Percentiles rank a stretch among this genome's conserved stretches.
Evolutionary conservation across 2,113 vertebrate species (phyloP).

Genomic region (Pterophyllum scalare): DNA sequence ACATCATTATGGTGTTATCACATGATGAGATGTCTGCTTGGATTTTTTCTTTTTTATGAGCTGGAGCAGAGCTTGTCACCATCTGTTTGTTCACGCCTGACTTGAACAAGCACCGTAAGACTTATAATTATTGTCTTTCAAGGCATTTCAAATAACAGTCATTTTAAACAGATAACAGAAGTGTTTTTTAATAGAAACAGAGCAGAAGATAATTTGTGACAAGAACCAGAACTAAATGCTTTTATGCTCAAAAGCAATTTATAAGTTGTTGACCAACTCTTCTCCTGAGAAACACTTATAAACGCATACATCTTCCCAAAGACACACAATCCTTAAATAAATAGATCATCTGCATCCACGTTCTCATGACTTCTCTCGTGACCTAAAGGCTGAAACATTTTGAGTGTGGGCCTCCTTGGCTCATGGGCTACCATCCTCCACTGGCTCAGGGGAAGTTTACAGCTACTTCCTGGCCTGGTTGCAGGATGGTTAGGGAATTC

Average conservation of each 20-base stretch:
- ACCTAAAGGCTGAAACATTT: slow-evolving; percentile 43
- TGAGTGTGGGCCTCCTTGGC: slow-evolving; percentile 29
- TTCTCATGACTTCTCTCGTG: slow-evolving; percentile 69
- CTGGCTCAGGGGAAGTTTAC: slow-evolving; percentile 49
- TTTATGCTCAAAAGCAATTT: not conserved
- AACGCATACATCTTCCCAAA: slow-evolving; percentile 22
- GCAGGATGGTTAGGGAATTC: slow-evolving; percentile 32
- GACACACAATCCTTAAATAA: not conserved
- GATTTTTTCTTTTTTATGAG: slow-evolving; percentile 44
- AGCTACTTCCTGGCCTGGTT: slow-evolving; percentile 34
- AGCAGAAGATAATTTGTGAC: not conserved
- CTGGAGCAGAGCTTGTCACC: slow-evolving; percentile 22
- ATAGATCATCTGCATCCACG: slow-evolving; percentile 17
- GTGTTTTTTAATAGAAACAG: not conserved
- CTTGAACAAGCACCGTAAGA: not conserved
- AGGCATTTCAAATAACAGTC: not conserved
- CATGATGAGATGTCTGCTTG: slow-evolving; percentile 25
- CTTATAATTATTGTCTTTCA: slow-evolving; percentile 5
- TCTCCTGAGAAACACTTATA: slow-evolving; percentile 4
- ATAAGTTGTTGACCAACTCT: not conserved
- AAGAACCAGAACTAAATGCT: not conserved
- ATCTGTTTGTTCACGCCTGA: slow-evolving; percentile 50
- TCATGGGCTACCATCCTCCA: slow-evolving; percentile 32
- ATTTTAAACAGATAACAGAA: not conserved
- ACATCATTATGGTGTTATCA: slow-evolving; percentile 31